Evolutionary conservation across 2,888 invertebrate species (phyloP).

Genomic region (Branchinecta sandiegonensis): DNA sequence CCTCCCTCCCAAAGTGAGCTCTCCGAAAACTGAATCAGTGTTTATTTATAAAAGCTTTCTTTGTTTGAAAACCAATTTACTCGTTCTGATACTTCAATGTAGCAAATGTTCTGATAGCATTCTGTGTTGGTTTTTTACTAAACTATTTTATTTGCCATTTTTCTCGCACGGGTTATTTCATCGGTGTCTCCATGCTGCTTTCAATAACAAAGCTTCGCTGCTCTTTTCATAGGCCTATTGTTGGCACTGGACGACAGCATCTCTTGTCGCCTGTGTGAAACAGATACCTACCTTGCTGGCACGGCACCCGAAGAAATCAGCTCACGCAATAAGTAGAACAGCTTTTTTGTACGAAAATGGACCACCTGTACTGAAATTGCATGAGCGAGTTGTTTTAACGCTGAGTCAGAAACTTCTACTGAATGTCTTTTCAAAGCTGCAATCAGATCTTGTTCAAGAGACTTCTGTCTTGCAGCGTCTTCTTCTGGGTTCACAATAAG

Average conservation of each 20-base stretch:
- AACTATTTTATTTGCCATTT: too few species aligned
- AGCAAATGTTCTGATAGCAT: too few species aligned
- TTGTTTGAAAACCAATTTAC: slow-evolving; percentile 12
- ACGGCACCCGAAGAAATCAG: slow-evolving; percentile 56
- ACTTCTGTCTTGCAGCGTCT: slow-evolving; percentile 50
- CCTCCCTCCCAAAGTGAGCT: not conserved
- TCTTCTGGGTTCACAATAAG: slow-evolving; percentile 58
- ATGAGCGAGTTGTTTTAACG: slow-evolving; percentile 56
- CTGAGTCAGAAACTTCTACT: slow-evolving; percentile 56
- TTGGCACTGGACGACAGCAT: too few species aligned
- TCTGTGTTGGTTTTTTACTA: too few species aligned
- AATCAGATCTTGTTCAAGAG: slow-evolving; percentile 54
- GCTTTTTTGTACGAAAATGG: slow-evolving; percentile 54
- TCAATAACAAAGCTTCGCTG: too few species aligned
- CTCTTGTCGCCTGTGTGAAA: not conserved
- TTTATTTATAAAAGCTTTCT: not conserved
- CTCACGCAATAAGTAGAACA: slow-evolving; percentile 58
- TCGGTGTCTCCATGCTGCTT: too few species aligned
- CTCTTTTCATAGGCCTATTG: too few species aligned
- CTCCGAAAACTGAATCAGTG: not conserved
- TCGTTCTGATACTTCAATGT: not conserved
- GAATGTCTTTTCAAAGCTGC: slow-evolving; percentile 49
- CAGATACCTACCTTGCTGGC: slow-evolving; percentile 51
- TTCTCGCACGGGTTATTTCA: too few species aligned
- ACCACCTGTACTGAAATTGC: slow-evolving; percentile 57